phyloP scores from a whole-genome alignment of 2,113 vertebrate species.

The Spermophilus dauricus region DNA sequence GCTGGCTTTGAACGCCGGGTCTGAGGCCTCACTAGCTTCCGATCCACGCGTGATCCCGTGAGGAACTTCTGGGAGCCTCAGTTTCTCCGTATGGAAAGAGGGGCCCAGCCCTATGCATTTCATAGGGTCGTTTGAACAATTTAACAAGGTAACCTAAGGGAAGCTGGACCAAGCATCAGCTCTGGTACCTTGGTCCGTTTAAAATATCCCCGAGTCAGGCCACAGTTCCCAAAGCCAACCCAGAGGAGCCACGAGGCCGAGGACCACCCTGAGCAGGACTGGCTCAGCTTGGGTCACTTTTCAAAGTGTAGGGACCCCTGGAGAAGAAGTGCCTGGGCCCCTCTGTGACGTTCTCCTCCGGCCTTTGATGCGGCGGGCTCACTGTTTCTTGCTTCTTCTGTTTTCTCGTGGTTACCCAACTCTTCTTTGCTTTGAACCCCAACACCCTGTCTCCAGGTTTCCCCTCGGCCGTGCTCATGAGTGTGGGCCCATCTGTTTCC shows the following conservation, averaged over 20 bases:
- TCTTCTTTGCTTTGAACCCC: not conserved
- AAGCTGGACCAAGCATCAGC: not conserved
- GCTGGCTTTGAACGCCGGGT: not conserved
- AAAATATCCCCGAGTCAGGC: not conserved
- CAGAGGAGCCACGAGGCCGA: not conserved
- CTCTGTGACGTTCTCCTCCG: not conserved
- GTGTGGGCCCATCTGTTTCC: not conserved
- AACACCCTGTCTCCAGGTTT: not conserved
- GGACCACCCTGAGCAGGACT: too few relatives aligned
- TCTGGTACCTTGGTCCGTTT: rapidly evolving
- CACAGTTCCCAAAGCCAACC: not conserved
- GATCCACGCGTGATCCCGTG: not conserved
- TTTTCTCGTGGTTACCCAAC: not conserved
- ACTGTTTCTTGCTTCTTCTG: not conserved
- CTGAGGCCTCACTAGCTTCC: not conserved
- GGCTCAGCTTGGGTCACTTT: not conserved
- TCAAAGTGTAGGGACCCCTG: not conserved
- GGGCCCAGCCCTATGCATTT: too few relatives aligned
- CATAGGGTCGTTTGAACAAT: too few relatives aligned
- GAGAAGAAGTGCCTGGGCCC: not conserved
- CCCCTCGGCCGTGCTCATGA: not conserved
- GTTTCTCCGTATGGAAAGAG: not conserved
- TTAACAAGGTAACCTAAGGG: rapidly evolving
- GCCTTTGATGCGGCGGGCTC: not conserved
- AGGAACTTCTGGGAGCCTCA: not conserved